phyloP scores from a whole-genome alignment of 2,888 invertebrate species.

The Agriopis aurantiaria region DNA sequence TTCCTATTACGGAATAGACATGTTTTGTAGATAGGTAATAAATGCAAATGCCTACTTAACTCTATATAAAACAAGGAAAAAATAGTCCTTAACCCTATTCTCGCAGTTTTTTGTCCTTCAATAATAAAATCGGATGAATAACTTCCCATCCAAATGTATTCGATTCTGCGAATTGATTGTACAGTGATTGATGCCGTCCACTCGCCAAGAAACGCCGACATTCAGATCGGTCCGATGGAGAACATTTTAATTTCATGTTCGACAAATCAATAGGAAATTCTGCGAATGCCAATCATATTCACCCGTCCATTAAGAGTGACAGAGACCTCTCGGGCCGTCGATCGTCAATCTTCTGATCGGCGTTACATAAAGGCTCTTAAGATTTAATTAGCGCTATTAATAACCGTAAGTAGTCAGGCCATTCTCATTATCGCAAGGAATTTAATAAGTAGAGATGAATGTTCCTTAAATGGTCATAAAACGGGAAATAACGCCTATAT shows the following conservation, averaged over 20 bases:
- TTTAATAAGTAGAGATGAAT: conserved; percentile 38
- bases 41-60: conserved; percentile 25
- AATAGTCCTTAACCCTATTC: conserved; percentile 26
- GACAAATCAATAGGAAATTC: conserved; percentile 37
- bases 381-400: conserved; percentile 30
- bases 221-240: conserved; percentile 27
- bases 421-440: conserved; percentile 32
- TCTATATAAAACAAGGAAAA: conserved; percentile 25
- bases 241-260: conserved; percentile 39
- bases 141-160: conserved; percentile 32
- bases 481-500: conserved; percentile 26
- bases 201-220: conserved; percentile 43
- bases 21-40: conserved; percentile 7
- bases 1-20: background rate
- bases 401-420: conserved; percentile 17
- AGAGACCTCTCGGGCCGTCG: conserved; percentile 11
- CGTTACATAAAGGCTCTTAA: conserved; percentile 26
- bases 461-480: conserved; percentile 22
- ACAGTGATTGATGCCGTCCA: conserved; percentile 56
- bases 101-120: conserved; percentile 24
- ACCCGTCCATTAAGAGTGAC: conserved; percentile 14
- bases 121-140: conserved; percentile 32
- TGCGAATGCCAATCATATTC: conserved; percentile 32
- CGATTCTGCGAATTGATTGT: conserved; percentile 51
- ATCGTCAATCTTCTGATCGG: conserved; percentile 10